phyloP scores from a whole-genome alignment of 2,888 invertebrate species.

The Colostygia pectinataria region DNA sequence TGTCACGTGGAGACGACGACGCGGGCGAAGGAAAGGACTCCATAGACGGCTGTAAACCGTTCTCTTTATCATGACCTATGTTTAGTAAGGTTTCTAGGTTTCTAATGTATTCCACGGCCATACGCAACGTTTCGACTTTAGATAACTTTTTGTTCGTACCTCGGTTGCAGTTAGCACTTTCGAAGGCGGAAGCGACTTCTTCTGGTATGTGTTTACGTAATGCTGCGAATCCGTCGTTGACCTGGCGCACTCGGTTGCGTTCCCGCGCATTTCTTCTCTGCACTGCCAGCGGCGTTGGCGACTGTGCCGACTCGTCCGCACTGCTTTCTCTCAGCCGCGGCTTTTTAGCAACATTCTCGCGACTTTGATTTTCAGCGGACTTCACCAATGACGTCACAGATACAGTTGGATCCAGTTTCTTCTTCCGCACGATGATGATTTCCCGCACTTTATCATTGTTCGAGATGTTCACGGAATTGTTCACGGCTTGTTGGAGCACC shows the following conservation, averaged over 20 bases:
- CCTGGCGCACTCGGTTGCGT: constrained; percentile 95
- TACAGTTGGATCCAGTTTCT: constrained; percentile 68
- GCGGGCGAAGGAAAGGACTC: constrained; percentile 79
- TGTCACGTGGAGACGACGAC: constrained; percentile 76
- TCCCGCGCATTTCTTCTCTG: constrained; percentile 96
- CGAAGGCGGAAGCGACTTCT: constrained; percentile 88
- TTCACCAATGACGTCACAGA: constrained; percentile 75
- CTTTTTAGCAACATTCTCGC: constrained; percentile 59
- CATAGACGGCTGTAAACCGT: constrained; percentile 63
- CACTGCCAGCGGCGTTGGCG: constrained; percentile 90
- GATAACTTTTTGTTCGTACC: constrained; percentile 90
- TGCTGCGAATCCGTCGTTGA: constrained; percentile 95
- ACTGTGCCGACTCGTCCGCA: constrained; percentile 70
- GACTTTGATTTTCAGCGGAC: constrained; percentile 47
- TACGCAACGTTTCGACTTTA: constrained; percentile 94
- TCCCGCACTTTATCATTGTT: constrained; percentile 74
- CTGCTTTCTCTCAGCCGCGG: constrained; percentile 68
- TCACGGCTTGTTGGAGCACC: constrained; percentile 85
- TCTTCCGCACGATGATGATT: constrained; percentile 82
- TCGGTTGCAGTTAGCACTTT: constrained; percentile 85
- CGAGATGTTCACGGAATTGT: constrained; percentile 82
- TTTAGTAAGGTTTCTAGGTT: constrained; percentile 90
- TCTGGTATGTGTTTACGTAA: constrained; percentile 93
- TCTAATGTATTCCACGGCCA: constrained; percentile 95
- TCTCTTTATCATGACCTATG: constrained; percentile 85